A percentile compares a stretch with the other conserved stretches of the same genome.
These are phyloP conservation scores for Lagenorhynchus albirostris DNA, from an alignment of 2,113 vertebrate genomes.

Conservation along the genomic window DNA sequence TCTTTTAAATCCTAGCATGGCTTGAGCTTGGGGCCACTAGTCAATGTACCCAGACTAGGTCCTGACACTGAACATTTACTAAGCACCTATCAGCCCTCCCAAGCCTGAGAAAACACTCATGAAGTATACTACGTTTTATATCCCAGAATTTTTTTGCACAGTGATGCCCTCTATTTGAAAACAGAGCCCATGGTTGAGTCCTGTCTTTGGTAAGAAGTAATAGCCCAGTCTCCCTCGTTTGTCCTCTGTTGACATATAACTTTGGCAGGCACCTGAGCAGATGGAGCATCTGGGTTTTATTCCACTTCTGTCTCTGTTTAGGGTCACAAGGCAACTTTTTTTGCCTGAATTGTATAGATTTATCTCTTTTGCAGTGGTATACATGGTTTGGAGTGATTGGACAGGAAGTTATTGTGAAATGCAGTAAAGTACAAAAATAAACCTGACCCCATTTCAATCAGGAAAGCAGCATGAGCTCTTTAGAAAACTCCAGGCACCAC, in stretches of 20 bases:
- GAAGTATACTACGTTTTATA: constrained; percentile 56
- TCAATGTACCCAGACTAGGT: neutral
- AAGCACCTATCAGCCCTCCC: neutral
- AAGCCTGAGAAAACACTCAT: constrained; percentile 49
- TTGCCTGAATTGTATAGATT: neutral
- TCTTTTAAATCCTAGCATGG: neutral
- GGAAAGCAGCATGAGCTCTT: constrained; percentile 28
- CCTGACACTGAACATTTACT: neutral
- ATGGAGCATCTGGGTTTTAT: constrained; percentile 42
- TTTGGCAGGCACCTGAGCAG: neutral
- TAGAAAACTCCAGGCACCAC: constrained; percentile 29
- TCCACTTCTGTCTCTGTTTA: constrained; percentile 32
- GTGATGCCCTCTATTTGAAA: constrained; percentile 30
- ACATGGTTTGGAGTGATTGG: neutral
- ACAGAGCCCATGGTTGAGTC: neutral
- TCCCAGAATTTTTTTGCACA: constrained; percentile 48
- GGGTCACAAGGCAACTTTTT: constrained; percentile 34
- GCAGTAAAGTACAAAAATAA: constrained; percentile 22
- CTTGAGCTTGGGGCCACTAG: neutral
- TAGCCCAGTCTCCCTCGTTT: neutral
- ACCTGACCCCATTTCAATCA: constrained; percentile 61
- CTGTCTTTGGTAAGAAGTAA: constrained; percentile 38
- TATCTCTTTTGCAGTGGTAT: neutral
- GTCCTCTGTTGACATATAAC: neutral
- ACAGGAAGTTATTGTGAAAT: constrained; percentile 48